phyloP scores from a whole-genome alignment of 2,797 vertebrate genomes.

The Meda fulgida region DNA sequence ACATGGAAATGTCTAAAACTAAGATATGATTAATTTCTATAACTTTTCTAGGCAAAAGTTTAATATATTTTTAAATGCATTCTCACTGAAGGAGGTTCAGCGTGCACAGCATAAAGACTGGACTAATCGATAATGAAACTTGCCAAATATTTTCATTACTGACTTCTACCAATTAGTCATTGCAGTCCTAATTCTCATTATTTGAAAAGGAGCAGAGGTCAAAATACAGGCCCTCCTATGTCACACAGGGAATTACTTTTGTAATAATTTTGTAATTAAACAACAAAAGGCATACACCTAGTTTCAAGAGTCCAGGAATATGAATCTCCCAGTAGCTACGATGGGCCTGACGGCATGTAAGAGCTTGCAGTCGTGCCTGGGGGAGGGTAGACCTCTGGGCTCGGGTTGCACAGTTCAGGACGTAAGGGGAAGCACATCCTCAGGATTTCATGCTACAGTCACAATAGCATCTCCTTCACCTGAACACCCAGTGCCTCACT shows the following conservation, averaged over 20 bases:
- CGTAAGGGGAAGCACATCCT: slow-evolving; percentile 50
- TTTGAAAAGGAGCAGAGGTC: neutral
- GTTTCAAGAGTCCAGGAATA: neutral
- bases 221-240: neutral
- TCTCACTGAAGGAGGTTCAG: neutral
- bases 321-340: neutral
- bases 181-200: neutral
- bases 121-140: neutral
- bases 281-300: too few species aligned
- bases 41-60: neutral
- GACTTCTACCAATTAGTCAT: neutral
- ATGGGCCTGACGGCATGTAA: neutral
- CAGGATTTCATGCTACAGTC: slow-evolving; percentile 31
- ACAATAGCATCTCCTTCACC: slow-evolving; percentile 50
- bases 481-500: slow-evolving; percentile 40
- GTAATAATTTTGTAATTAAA: too few species aligned
- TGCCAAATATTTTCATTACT: neutral
- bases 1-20: neutral
- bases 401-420: slow-evolving; percentile 8
- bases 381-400: slow-evolving; percentile 34
- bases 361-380: slow-evolving; percentile 14
- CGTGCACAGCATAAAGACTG: neutral
- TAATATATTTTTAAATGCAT: too few species aligned
- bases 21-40: neutral
- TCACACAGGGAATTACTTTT: too few species aligned